Evolutionary conservation across 2,113 vertebrate genomes (phyloP).

Genomic region (Ailurus styani): DNA sequence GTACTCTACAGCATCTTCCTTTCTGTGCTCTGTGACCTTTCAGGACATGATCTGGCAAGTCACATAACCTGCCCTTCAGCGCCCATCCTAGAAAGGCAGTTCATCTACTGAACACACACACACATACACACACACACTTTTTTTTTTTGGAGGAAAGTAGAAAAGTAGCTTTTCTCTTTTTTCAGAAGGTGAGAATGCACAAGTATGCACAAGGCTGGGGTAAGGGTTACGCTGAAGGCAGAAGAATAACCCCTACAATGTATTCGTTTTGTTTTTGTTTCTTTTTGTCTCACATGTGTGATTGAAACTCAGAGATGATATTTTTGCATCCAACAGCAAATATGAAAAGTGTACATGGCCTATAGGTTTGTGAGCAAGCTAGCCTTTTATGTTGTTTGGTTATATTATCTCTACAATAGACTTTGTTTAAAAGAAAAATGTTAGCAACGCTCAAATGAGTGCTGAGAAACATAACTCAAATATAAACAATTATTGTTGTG

Average conservation of each 20-base stretch:
- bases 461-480: neutral
- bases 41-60: neutral
- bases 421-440: neutral
- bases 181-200: neutral
- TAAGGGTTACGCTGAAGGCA: neutral
- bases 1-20: neutral
- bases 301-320: neutral
- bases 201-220: rapidly evolving
- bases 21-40: neutral
- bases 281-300: neutral
- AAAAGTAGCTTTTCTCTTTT: neutral
- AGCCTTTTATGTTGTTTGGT: neutral
- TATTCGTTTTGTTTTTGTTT: neutral
- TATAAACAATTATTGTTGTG: neutral
- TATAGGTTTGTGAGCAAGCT: neutral
- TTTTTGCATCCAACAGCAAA: neutral
- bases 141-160: neutral
- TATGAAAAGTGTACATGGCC: neutral
- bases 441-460: neutral
- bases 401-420: neutral
- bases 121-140: too few species aligned
- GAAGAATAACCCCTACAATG: neutral
- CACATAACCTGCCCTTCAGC: neutral
- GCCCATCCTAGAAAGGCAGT: neutral
- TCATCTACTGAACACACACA: neutral